Evolutionary conservation across 2,113 vertebrate species (phyloP).

Genomic region (Rhadina sibilatrix): DNA sequence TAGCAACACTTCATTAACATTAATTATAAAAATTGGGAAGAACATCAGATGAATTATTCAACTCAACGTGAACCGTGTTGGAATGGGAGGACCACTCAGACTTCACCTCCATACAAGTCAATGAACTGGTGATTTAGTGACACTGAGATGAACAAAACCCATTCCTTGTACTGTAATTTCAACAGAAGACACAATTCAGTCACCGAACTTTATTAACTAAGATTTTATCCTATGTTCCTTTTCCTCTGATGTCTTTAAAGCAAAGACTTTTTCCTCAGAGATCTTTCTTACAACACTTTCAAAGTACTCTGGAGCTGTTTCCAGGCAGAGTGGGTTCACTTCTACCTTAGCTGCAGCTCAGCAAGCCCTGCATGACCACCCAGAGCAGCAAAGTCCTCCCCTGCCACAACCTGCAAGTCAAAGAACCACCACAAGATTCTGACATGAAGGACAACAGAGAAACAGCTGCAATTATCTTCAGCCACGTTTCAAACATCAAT

Average conservation of each 20-base stretch:
- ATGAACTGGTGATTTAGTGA: background rate
- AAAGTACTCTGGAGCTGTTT: background rate
- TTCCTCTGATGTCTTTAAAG: background rate
- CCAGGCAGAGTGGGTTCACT: background rate
- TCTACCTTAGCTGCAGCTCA: background rate
- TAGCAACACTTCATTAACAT: rapidly evolving
- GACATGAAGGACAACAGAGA: no score
- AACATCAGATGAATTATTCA: background rate
- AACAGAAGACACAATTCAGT: background rate
- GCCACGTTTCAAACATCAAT: background rate
- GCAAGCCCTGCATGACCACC: background rate
- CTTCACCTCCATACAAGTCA: background rate
- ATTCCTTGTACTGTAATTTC: background rate
- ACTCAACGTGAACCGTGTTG: rapidly evolving
- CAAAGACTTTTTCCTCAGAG: background rate
- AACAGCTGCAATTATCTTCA: background rate
- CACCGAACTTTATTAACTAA: background rate
- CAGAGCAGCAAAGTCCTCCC: background rate
- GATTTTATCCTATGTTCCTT: background rate
- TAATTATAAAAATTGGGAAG: background rate
- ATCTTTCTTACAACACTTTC: background rate
- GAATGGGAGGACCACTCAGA: background rate
- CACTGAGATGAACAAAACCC: background rate
- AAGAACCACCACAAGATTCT: background rate
- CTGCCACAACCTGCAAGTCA: background rate